A percentile compares a stretch with the other conserved stretches of the same genome.
phyloP scores from a whole-genome alignment of 2,797 vertebrate genomes.

The Cyclura pinguis region DNA sequence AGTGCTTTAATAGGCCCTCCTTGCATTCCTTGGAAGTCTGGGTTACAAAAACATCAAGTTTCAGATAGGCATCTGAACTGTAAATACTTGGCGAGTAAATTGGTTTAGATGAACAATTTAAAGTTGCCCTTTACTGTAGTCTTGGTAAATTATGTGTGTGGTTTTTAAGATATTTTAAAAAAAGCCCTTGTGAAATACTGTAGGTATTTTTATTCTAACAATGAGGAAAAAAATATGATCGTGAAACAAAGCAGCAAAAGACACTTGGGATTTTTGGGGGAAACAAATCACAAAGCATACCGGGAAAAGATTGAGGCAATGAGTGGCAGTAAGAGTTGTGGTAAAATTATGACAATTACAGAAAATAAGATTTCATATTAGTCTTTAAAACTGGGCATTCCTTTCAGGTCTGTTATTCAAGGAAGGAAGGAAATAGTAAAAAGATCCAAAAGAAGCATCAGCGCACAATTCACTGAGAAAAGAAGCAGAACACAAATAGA shows the following conservation, averaged over 20 bases:
- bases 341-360: constrained; percentile 57
- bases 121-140: constrained; percentile 53
- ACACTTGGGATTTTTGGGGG: constrained; percentile 50
- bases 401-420: background rate
- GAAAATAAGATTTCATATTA: constrained; percentile 49
- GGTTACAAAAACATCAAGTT: constrained; percentile 41
- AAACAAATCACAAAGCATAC: constrained; percentile 51
- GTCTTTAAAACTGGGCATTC: constrained; percentile 25
- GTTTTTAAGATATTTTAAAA: too few species aligned
- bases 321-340: constrained; percentile 60
- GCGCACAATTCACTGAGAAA: constrained; percentile 4
- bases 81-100: constrained; percentile 57
- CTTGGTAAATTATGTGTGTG: constrained; percentile 27
- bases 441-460: background rate
- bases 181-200: constrained; percentile 63
- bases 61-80: constrained; percentile 61
- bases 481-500: constrained; percentile 17
- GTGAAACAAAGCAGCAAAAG: constrained; percentile 59
- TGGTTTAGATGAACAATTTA: constrained; percentile 57
- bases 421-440: constrained; percentile 3
- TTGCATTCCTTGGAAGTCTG: constrained; percentile 48
- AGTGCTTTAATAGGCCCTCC: constrained; percentile 45
- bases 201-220: constrained; percentile 66
- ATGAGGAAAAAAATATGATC: constrained; percentile 55
- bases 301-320: constrained; percentile 53